These are phyloP conservation scores for Enhydra lutris DNA, from an alignment of 2,113 vertebrate species.

Conservation along the genomic window DNA sequence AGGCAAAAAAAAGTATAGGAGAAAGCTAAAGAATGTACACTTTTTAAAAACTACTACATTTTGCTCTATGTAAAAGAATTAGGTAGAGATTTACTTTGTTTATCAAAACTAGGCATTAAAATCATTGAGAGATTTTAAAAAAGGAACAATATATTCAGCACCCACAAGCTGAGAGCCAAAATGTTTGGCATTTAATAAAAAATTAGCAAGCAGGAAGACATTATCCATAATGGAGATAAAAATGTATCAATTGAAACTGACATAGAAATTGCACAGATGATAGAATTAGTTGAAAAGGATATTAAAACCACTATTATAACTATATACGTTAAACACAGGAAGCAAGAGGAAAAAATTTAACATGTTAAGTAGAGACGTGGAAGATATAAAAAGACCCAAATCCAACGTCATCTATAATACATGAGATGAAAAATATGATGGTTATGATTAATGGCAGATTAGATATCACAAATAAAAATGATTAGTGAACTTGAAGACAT, in stretches of 20 bases:
- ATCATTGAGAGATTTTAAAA: background rate
- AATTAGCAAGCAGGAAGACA: background rate
- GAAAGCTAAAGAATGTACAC: background rate
- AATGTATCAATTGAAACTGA: background rate
- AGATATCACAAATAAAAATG: background rate
- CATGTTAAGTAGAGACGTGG: background rate
- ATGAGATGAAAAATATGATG: background rate
- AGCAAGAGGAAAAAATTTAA: background rate
- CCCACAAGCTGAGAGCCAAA: background rate
- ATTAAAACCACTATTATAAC: background rate
- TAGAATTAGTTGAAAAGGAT: background rate
- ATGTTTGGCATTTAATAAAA: background rate
- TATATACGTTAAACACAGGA: background rate
- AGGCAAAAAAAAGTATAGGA: constrained; percentile 64
- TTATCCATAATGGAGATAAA: background rate
- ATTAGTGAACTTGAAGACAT: background rate
- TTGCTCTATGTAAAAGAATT: background rate
- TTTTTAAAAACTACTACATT: background rate
- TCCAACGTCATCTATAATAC: background rate
- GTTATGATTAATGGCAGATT: background rate
- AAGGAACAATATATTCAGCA: background rate
- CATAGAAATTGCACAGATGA: background rate
- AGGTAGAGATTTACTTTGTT: background rate
- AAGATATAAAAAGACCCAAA: background rate
- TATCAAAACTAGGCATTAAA: constrained; percentile 48